Conservation (phyloP, 2,888 invertebrate species). For the Escarpia spicata region DNA sequence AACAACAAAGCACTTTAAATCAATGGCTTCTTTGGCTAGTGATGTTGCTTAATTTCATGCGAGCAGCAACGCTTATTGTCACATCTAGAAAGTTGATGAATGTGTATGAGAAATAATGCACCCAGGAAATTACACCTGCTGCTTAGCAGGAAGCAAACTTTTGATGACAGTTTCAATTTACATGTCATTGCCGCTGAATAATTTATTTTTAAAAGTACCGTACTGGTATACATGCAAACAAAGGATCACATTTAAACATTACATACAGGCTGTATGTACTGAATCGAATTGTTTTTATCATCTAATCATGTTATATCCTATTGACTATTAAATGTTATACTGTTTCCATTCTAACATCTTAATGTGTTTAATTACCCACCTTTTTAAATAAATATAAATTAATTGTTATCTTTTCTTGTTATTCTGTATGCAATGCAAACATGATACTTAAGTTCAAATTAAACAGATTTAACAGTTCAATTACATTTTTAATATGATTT, state of each 20-base stretch:
- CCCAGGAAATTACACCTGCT: conserved; percentile 12
- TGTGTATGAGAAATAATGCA: background rate
- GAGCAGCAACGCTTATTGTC: background rate
- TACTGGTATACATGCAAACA: background rate
- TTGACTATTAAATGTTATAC: too few relatives aligned
- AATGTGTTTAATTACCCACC: too few relatives aligned
- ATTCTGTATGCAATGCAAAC: too few relatives aligned
- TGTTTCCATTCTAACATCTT: too few relatives aligned
- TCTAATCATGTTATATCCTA: too few relatives aligned
- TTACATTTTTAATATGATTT: too few relatives aligned
- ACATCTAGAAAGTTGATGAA: background rate
- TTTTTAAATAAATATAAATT: too few relatives aligned
- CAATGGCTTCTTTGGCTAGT: background rate
- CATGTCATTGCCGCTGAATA: background rate
- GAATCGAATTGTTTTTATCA: too few relatives aligned
- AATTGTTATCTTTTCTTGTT: too few relatives aligned
- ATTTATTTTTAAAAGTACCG: background rate
- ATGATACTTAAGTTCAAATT: too few relatives aligned
- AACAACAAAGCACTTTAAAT: background rate
- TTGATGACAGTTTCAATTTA: conserved; percentile 2
- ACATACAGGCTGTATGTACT: background rate
- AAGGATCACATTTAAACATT: background rate
- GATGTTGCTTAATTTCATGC: background rate
- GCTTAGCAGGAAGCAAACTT: background rate
- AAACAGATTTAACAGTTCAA: too few relatives aligned